Percentiles rank a stretch among this genome's conserved stretches.
Evolutionary conservation across 2,888 invertebrate species (phyloP).

Genomic region (Automeris io): DNA sequence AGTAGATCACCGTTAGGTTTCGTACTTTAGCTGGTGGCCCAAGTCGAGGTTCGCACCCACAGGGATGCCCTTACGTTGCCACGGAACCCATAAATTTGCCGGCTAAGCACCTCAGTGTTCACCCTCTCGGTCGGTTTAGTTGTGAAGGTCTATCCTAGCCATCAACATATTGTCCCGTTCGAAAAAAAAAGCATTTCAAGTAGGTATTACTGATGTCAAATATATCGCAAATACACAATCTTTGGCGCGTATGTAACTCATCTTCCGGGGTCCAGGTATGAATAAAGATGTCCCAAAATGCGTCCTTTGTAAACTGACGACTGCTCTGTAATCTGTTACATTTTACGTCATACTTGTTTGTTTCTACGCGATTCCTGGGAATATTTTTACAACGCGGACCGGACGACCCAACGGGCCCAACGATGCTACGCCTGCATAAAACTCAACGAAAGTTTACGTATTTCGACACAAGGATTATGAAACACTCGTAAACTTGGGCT

Average conservation of each 20-base stretch:
- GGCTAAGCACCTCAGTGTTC: too few relatives aligned
- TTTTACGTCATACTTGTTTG: constrained; percentile 51
- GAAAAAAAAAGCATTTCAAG: too few relatives aligned
- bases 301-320: constrained; percentile 45
- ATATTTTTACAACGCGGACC: constrained; percentile 53
- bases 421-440: constrained; percentile 58
- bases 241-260: constrained; percentile 17
- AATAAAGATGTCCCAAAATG: constrained; percentile 27
- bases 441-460: constrained; percentile 58
- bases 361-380: constrained; percentile 38
- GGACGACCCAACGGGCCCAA: constrained; percentile 44
- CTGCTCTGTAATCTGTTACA: constrained; percentile 50
- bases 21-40: too few relatives aligned
- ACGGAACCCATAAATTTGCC: too few relatives aligned
- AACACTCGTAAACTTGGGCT: constrained; percentile 56
- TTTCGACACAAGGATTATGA: constrained; percentile 56
- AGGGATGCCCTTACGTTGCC: too few relatives aligned
- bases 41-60: too few relatives aligned
- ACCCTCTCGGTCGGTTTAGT: too few relatives aligned
- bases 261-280: constrained; percentile 27
- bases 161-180: too few relatives aligned
- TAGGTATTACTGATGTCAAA: too few relatives aligned
- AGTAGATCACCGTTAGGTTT: too few relatives aligned
- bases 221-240: not conserved
- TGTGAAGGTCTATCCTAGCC: too few relatives aligned